Base-by-base conservation (phyloP, 2,797 vertebrate genomes). In the Gymnothorax javanicus region DNA sequence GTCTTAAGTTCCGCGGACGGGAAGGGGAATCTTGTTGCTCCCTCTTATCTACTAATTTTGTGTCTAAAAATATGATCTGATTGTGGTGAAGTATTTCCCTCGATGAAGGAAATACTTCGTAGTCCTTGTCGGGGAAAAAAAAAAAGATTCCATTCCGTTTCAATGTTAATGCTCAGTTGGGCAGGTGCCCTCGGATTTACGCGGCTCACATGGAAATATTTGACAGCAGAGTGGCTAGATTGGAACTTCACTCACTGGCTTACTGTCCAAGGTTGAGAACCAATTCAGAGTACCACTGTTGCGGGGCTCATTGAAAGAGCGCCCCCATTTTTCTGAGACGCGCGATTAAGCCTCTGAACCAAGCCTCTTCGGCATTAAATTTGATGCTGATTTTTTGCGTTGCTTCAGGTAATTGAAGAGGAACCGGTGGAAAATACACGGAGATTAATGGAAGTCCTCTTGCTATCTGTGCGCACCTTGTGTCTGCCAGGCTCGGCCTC, bases 1-100 rank as follows among this genome's bases (percentile, higher is more conserved):
- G 77, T 81, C 77, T 54, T 81, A 54, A 81, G 77, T 81, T 81
- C 15, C 52, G 20, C 77, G 77, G 77, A 56, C 3, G 20, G 77
- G 23, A 33, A 81, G 33, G 33, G 33, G 2, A 17, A 56, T 81
- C 77, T 52, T 81, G 77, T 81, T 81, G 77, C 77, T 81, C 20
- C 52, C 5, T 17, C 20, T 6, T 81, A 54, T 54, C 17, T 17
- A 52, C 77, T 7, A 20, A 56, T 54, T 75, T 33, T 54, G 20
- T n/a, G 77, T n/a, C 2, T 81, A 2, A 56, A 56, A 54, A 54
- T 81, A 56, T 23, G 1, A 81, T 52, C 77, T 56, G 20, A 8
- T 43, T 43, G 33, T 2, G 52, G 73, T 56, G 2, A 81, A 6
- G 7, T n/a, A 23, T 81, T 54, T 56, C 4, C 50, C 43, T 81